Conservation (phyloP, 2,797 vertebrate genomes). For the Echiichthys vipera region DNA sequence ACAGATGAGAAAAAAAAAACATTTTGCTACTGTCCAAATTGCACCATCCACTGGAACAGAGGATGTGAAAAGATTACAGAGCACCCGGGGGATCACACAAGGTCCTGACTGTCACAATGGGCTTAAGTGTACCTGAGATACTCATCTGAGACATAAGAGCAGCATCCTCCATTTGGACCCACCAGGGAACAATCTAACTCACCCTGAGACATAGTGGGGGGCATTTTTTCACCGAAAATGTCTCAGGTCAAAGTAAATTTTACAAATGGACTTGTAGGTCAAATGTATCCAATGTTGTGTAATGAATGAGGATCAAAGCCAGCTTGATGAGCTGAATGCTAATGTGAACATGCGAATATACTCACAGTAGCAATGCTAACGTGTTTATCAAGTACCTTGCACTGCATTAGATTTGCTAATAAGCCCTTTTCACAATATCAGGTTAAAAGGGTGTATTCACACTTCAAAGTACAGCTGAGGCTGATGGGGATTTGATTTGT, state of each 20-base stretch:
- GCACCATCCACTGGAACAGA: constrained; percentile 31
- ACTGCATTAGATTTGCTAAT: not conserved
- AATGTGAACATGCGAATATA: too few relatives aligned
- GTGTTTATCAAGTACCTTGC: too few relatives aligned
- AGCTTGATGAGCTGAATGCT: too few relatives aligned
- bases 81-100: not conserved
- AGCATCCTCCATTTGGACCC: constrained; percentile 1
- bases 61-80: constrained; percentile 25
- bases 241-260: constrained; percentile 10
- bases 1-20: not conserved
- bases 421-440: not conserved
- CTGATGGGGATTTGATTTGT: not conserved
- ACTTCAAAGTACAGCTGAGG: not conserved
- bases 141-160: constrained; percentile 29
- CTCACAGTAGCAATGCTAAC: too few relatives aligned
- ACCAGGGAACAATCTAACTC: not conserved
- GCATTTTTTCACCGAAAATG: not conserved
- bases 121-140: constrained; percentile 13
- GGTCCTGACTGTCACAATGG: not conserved
- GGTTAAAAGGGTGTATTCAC: too few relatives aligned
- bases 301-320: too few relatives aligned
- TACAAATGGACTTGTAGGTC: not conserved
- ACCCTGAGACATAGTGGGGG: not conserved
- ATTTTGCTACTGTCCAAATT: constrained; percentile 3
- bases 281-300: not conserved